phyloP scores from a whole-genome alignment of 2,888 invertebrate genomes.

The Sinodicranocentrus sp. region DNA sequence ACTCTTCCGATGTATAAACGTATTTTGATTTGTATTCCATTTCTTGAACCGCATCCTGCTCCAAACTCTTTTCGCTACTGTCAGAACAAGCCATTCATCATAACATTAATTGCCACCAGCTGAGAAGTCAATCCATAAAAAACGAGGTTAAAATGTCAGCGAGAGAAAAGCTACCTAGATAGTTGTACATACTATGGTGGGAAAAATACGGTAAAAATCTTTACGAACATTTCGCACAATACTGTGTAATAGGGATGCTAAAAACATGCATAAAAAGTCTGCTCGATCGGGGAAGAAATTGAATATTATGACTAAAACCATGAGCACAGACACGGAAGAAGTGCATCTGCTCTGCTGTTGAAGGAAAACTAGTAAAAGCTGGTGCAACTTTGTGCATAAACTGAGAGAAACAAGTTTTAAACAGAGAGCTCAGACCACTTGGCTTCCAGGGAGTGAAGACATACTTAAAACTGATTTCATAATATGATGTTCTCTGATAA shows the following conservation, averaged over 20 bases:
- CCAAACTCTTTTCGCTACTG: slow-evolving; percentile 29
- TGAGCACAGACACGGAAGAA: slow-evolving; percentile 6
- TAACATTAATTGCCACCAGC: slow-evolving; percentile 60
- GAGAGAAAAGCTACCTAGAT: no score
- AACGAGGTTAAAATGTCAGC: slow-evolving; percentile 58
- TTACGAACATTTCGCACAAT: no score
- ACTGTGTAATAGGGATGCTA: no score
- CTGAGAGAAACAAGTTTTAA: background rate
- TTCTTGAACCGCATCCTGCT: background rate
- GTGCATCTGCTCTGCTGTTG: background rate
- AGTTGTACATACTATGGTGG: no score
- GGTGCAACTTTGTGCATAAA: background rate
- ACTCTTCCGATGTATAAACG: background rate
- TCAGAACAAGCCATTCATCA: slow-evolving; percentile 50
- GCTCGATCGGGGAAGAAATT: no score
- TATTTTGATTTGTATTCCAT: slow-evolving; percentile 24
- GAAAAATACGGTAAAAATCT: no score
- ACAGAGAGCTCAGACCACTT: background rate
- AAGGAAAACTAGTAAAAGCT: background rate
- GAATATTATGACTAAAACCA: no score
- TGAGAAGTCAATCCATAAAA: slow-evolving; percentile 61
- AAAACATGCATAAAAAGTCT: no score
- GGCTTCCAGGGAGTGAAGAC: background rate
- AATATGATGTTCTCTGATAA: background rate
- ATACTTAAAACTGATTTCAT: slow-evolving; percentile 4